Evolutionary conservation across 2,113 vertebrate species (phyloP).

Genomic region (Notiomystis cincta): DNA sequence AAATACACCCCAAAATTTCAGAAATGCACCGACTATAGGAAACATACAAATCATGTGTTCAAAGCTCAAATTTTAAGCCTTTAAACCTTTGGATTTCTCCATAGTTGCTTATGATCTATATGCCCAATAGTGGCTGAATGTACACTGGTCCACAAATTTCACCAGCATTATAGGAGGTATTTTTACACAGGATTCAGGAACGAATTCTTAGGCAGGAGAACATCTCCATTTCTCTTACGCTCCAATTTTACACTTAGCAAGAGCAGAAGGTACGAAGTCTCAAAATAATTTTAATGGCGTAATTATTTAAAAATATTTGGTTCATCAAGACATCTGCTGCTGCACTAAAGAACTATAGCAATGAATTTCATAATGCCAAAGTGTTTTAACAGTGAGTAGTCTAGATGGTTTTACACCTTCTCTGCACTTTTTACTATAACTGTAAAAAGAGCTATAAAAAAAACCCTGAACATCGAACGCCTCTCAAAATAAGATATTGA

Average conservation of each 20-base stretch:
- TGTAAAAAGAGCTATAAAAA: neutral
- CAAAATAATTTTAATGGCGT: neutral
- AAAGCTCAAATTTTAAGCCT: neutral
- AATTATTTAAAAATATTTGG: neutral
- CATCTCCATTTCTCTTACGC: neutral
- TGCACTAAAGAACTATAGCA: neutral
- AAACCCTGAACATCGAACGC: accelerated
- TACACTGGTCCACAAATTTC: neutral
- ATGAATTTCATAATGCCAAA: neutral
- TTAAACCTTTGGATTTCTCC: neutral
- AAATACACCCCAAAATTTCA: neutral
- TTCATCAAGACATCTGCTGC: neutral
- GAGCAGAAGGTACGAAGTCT: neutral
- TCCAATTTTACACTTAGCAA: neutral
- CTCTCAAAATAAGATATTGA: neutral
- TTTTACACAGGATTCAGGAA: neutral
- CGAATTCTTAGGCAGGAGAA: neutral
- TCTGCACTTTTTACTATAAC: neutral
- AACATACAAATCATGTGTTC: neutral
- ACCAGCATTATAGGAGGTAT: neutral
- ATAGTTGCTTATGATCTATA: neutral
- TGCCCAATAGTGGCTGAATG: neutral
- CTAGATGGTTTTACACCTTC: neutral
- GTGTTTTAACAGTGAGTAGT: neutral
- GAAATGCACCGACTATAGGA: neutral